Evolutionary conservation across 2,797 vertebrate species (phyloP).

Genomic region (Perdix hodgsoniae): DNA sequence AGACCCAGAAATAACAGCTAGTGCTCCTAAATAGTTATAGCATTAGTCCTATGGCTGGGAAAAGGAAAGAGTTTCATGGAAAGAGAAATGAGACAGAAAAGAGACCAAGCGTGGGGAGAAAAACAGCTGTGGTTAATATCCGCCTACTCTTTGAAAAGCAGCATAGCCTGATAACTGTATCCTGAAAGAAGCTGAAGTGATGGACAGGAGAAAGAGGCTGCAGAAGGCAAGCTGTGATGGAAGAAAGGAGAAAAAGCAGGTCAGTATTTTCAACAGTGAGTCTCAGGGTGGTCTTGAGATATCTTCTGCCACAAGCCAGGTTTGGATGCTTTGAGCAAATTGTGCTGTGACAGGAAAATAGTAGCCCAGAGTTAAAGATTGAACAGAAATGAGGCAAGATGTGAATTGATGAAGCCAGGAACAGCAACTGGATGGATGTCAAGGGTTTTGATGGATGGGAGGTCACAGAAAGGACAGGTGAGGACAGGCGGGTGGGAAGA

Average conservation of each 20-base stretch:
- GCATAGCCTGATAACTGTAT: background rate
- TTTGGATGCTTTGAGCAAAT: background rate
- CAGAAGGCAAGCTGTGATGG: background rate
- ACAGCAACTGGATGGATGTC: background rate
- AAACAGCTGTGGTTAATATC: background rate
- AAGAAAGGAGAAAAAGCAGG: background rate
- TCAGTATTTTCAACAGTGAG: background rate
- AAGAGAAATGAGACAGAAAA: background rate
- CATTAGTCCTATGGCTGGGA: background rate
- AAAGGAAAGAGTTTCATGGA: background rate
- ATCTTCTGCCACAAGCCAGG: background rate
- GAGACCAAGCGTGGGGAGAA: no score
- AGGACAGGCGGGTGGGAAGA: background rate
- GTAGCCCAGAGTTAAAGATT: background rate
- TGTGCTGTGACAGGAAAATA: background rate
- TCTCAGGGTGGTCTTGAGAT: background rate
- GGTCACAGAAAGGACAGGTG: constrained; percentile 51
- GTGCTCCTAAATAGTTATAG: background rate
- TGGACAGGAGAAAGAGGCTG: background rate
- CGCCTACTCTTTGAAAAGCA: background rate
- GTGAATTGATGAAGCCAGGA: background rate
- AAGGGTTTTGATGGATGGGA: background rate
- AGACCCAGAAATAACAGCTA: background rate
- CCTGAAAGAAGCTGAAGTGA: background rate
- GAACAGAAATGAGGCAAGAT: background rate